phyloP scores from a whole-genome alignment of 2,113 vertebrate species.

The Crotalus horridus region DNA sequence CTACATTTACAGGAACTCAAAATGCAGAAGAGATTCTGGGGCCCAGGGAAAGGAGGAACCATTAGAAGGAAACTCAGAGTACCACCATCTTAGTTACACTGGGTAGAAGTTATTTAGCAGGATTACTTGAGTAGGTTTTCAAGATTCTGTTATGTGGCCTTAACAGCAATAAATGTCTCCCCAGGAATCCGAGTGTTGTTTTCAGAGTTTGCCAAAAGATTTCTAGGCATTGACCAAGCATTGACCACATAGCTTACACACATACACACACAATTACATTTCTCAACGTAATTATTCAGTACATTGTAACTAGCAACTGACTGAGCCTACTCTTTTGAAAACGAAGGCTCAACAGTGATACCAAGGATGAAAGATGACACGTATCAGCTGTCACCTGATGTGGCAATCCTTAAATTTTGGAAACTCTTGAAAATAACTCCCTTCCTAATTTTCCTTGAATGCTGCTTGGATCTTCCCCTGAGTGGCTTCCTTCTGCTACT shows the following conservation, averaged over 20 bases:
- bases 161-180: too few relatives aligned
- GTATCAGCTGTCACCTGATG: not conserved
- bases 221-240: not conserved
- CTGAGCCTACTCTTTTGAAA: not conserved
- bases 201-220: too few relatives aligned
- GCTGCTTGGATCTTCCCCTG: not conserved
- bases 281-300: not conserved
- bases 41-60: too few relatives aligned
- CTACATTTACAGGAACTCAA: too few relatives aligned
- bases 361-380: not conserved
- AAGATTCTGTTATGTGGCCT: too few relatives aligned
- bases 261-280: not conserved
- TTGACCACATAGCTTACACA: not conserved
- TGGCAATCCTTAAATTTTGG: not conserved
- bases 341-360: not conserved
- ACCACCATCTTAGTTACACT: too few relatives aligned
- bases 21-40: too few relatives aligned
- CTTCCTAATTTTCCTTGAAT: not conserved
- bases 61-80: too few relatives aligned
- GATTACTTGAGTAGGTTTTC: too few relatives aligned
- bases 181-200: too few relatives aligned
- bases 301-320: not conserved
- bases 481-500: not conserved
- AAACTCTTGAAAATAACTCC: not conserved
- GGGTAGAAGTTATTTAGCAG: too few relatives aligned